Evolutionary conservation across 2,113 vertebrate genomes (phyloP), one percentile per base, ranked within the genome.

Genomic region (pig (Sus scrofa)): DNA sequence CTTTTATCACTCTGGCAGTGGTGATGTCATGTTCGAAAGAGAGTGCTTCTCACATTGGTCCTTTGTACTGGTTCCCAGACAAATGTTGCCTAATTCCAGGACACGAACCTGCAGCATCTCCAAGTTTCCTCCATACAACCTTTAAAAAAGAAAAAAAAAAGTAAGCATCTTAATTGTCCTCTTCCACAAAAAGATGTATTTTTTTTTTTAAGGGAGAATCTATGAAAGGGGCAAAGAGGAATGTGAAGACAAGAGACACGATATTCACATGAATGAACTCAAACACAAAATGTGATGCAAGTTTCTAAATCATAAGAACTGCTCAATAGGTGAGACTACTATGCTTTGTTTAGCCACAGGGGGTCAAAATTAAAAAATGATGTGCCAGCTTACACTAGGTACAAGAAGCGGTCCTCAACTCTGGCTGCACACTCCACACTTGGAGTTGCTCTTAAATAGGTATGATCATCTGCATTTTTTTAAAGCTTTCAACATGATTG

Each of bases 121-220:
- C 99, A 99, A 99, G 99, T 98, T 99, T 99, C 98, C 98, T 98
- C 99, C 99, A 99, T 97, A 99, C 99, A 99, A 99, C 99, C 99
- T 99, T 97, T 67, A 98, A 85, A 96, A 96, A 95, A 32, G 83
- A 91, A 97, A 81, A 97, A 70, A 98, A 91, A 95, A n/a, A 97
- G 97, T 97, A 98, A 89, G 97, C 26, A 96, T 67, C 75, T 96
- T 68, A 10, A 22, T 90, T 89, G 44, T 3, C 11, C 8, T 0
- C 0, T n/a, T 93, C 62, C 34, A 58, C 0, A 89, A 84, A 81
- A 90, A 96, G 27, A 78, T 24, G 3, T 65, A 3, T 30, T 9
- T 39, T 39, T 39, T 39, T 65, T 77, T 88, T 67, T 16, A 34
- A 52, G 34, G 12, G 63, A 10, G n/a, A 44, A 32, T 58, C 26